phyloP scores from a whole-genome alignment of 1,140 invertebrate species.

The Ips typographus region DNA sequence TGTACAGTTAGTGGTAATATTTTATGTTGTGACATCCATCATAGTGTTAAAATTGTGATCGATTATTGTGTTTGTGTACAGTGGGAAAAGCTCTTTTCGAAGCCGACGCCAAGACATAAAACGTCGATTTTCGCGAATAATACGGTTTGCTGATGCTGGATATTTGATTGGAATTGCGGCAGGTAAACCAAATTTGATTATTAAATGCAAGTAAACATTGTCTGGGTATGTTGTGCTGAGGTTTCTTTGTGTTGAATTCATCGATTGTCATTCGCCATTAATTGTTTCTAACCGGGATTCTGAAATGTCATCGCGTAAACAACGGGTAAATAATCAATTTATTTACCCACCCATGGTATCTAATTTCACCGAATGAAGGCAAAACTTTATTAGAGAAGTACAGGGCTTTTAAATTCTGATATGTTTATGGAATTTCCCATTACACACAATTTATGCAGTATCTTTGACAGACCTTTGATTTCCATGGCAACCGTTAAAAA shows the following conservation, averaged over 20 bases:
- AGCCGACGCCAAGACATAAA: slow-evolving; percentile 48
- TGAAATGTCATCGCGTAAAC: slow-evolving; percentile 51
- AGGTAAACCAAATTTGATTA: slow-evolving; percentile 40
- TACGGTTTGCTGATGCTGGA: slow-evolving; percentile 46
- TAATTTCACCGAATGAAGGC: not conserved
- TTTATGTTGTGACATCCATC: slow-evolving; percentile 50
- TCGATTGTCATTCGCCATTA: slow-evolving; percentile 50
- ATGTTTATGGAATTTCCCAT: too few relatives aligned
- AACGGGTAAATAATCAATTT: slow-evolving; percentile 23
- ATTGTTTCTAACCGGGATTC: slow-evolving; percentile 49
- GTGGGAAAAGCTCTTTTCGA: slow-evolving; percentile 46
- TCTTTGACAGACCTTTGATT: too few relatives aligned
- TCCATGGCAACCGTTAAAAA: too few relatives aligned
- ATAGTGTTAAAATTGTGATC: slow-evolving; percentile 49
- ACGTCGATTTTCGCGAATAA: slow-evolving; percentile 44
- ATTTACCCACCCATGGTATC: slow-evolving; percentile 1
- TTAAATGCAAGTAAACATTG: not conserved
- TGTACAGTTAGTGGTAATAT: slow-evolving; percentile 56
- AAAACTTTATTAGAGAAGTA: too few relatives aligned
- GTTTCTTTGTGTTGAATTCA: slow-evolving; percentile 48
- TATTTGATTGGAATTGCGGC: slow-evolving; percentile 35
- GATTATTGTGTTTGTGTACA: slow-evolving; percentile 50
- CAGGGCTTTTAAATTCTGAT: too few relatives aligned
- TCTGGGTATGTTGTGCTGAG: slow-evolving; percentile 15
- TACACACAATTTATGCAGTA: too few relatives aligned